Evolutionary conservation across 2,113 vertebrate genomes (phyloP), one percentile per base, ranked within the genome.

Genomic region (Siniperca knerii): DNA sequence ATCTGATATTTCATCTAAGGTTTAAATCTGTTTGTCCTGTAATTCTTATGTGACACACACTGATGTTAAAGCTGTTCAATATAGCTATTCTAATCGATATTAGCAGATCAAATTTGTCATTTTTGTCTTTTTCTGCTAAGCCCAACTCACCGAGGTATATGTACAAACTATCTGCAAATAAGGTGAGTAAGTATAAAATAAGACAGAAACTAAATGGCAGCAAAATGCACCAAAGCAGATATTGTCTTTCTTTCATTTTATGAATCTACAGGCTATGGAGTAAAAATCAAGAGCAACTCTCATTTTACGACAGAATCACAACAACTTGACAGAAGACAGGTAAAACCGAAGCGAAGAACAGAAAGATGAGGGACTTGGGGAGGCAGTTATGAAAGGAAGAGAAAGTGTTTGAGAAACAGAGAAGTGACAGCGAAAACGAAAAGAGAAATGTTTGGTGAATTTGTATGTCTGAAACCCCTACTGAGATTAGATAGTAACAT

Each of bases 401-500:
- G 29, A 16, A 82, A 57, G 18, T 46, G 37, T 67, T 60, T 55
- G 52, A 74, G 10, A 48, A 52, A 54, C 8, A 29, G 46, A 13
- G 57, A 65, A 29, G 77, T 23, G 69, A 70, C 20, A 8, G 33
- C 2, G 15, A 12, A 46, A 25, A 52, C 2, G 13, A 62, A 80
- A 29, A 73, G 20, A 78, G 48, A 50, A 40, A 48, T 66, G 44
- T 69, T 60, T 61, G n/a, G 42, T 42, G 58, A 67, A 66, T 83
- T 52, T 89, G 48, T 57, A 13, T 23, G 42, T 75, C 29, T 69
- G 73, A 86, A 77, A 79, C 52, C 25, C 69, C 62, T 1, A 50
- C 35, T 77, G 81, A 74, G 79, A 89, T 76, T 29, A 73, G 35
- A 87, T 48, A 44, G 58, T 12, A 52, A 64, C 62, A 77, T 75